Base-by-base conservation (phyloP, 2,888 invertebrate species). In the Anagyrus pseudococci region DNA sequence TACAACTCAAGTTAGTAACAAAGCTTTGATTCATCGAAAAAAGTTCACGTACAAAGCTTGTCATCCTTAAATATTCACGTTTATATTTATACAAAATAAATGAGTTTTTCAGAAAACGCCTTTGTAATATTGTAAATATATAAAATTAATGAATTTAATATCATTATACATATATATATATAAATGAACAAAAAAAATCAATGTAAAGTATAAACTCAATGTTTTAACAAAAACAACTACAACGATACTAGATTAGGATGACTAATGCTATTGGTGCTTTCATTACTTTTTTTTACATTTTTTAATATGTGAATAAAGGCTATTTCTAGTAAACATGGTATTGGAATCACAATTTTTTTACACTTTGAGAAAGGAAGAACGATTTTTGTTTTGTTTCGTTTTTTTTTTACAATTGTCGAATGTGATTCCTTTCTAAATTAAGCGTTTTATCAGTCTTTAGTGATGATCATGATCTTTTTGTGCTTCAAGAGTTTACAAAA, bases 371-470 rank as follows among this genome's bases (percentile, higher is more conserved):
- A 47, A 33, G 46, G 60, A 64, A 64, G 44, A 60, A 54, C 43
- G 48, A 47, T 22, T 48, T 52, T 20, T 43, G 25, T 46, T 23
- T 10, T 43, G n/a, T 1, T 20, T 13, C 29, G 20, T 1, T 22
- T 15, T 48, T 46, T 26, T 41, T 4, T 29, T 48, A 17, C 26
- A 41, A 7, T 41, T 46, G n/a, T 40, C 22, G 44, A 55, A n/a
- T 43, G 33, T 22, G 19, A 41, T 57, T 52, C 47, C 29, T 3
- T 46, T 56, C n/a, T 50, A 55, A 15, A 26, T 37, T 15, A 58
- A 63, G 52, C 50, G 23, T 57, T 13, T 37, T 50, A 40, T 58
- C 61, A 64, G 64, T 61, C 64, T 61, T 61, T 25, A n/a, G 53
- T 46, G 22, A 7, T 59, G 29, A 64, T 55, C 44, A 48, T 49